phyloP scores from a whole-genome alignment of 2,888 invertebrate species.

The Matsumyia berberina region DNA sequence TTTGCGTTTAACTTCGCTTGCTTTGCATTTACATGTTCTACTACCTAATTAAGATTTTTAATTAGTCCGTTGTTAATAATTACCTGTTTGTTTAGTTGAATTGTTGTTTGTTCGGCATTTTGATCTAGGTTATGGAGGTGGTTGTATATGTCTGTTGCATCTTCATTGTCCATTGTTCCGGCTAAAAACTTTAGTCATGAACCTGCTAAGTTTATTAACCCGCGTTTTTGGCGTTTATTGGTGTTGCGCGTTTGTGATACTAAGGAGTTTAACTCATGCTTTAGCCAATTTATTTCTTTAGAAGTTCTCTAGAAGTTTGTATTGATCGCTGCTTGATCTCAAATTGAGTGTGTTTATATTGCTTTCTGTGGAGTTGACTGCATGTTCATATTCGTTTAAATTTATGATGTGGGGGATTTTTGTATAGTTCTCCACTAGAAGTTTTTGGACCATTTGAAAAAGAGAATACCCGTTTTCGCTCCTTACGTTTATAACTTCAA shows the following conservation, averaged over 20 bases:
- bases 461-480: background rate
- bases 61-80: slow-evolving; percentile 18
- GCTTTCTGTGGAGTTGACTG: background rate
- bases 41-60: background rate
- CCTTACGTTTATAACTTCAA: background rate
- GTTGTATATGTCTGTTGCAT: slow-evolving; percentile 1
- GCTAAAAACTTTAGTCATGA: background rate
- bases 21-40: slow-evolving; percentile 12
- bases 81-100: slow-evolving; percentile 6
- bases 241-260: background rate
- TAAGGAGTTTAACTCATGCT: background rate
- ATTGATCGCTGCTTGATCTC: background rate
- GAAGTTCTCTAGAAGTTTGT: background rate
- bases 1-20: background rate
- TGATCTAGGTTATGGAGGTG: background rate
- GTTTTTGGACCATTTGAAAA: background rate
- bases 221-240: background rate
- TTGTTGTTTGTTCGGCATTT: background rate
- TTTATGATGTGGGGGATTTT: background rate
- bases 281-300: background rate
- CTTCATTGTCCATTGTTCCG: background rate
- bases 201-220: background rate
- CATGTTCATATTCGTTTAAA: background rate
- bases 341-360: background rate
- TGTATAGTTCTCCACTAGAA: background rate